Conservation (phyloP, 1,140 invertebrate genomes). For the Papilio aristodemus region DNA sequence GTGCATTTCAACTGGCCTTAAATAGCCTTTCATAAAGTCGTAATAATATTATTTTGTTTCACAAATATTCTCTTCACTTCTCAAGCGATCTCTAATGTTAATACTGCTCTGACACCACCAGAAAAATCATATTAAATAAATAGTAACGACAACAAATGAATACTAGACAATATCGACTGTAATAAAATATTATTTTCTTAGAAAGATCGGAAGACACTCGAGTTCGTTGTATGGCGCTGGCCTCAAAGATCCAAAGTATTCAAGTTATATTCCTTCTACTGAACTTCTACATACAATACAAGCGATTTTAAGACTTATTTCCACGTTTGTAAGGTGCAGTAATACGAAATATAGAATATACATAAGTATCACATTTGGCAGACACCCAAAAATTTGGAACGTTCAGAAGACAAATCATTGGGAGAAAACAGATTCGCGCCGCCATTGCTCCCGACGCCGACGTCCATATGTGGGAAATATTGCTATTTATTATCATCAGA, state of each 20-base stretch:
- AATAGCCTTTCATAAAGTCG: too few relatives aligned
- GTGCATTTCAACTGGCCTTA: slow-evolving; percentile 64
- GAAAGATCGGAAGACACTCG: slow-evolving; percentile 62
- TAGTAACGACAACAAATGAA: slow-evolving; percentile 3
- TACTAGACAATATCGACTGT: slow-evolving; percentile 49
- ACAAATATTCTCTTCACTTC: too few relatives aligned
- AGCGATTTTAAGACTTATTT: slow-evolving; percentile 42
- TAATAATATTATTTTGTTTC: slow-evolving; percentile 32
- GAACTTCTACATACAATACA: slow-evolving; percentile 29
- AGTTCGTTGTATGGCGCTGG: slow-evolving; percentile 53
- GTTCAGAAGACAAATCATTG: slow-evolving; percentile 74
- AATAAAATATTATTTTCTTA: slow-evolving; percentile 75
- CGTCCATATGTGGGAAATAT: slow-evolving; percentile 46
- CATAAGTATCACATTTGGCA: slow-evolving; percentile 69
- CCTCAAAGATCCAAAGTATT: slow-evolving; percentile 63
- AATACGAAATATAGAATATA: slow-evolving; percentile 40
- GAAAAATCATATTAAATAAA: not conserved
- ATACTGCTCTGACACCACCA: too few relatives aligned
- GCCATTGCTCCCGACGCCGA: slow-evolving; percentile 61
- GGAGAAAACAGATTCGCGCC: slow-evolving; percentile 74
- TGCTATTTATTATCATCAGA: slow-evolving; percentile 33
- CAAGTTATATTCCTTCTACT: slow-evolving; percentile 58
- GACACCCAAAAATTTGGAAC: slow-evolving; percentile 67
- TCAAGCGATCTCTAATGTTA: too few relatives aligned
- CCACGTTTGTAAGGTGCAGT: slow-evolving; percentile 26